Evolutionary conservation across 2,888 invertebrate species (phyloP).

Genomic region (Mechanitis mazaeus): DNA sequence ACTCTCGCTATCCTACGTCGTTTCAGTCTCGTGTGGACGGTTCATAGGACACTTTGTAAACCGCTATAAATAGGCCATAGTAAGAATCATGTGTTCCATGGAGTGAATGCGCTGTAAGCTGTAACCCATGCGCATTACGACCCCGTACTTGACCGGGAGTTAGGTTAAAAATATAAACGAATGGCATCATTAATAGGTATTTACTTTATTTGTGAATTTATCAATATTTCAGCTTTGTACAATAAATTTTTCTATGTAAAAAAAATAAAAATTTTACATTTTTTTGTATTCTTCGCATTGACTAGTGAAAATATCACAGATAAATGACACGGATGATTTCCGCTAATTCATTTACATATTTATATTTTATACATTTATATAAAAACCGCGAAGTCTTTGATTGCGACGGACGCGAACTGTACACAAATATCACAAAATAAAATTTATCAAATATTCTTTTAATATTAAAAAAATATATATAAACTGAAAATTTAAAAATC

Average conservation of each 20-base stretch:
- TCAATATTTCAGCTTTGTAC: slow-evolving; percentile 55
- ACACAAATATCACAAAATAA: slow-evolving; percentile 66
- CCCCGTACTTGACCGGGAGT: too few relatives aligned
- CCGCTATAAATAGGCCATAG: slow-evolving; percentile 34
- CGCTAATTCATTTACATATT: slow-evolving; percentile 18
- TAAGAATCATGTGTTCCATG: slow-evolving; percentile 30
- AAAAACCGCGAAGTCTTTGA: slow-evolving; percentile 61
- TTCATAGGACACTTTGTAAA: slow-evolving; percentile 33
- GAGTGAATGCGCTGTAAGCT: slow-evolving; percentile 19
- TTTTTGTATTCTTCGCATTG: slow-evolving; percentile 48
- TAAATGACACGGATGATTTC: slow-evolving; percentile 46
- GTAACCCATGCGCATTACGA: slow-evolving; percentile 9
- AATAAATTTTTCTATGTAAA: slow-evolving; percentile 63
- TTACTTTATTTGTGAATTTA: slow-evolving; percentile 70
- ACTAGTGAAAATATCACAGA: slow-evolving; percentile 62
- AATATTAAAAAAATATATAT: slow-evolving; percentile 35
- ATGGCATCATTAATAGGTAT: slow-evolving; percentile 34
- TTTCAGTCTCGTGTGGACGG: slow-evolving; percentile 43
- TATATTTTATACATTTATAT: slow-evolving; percentile 28
- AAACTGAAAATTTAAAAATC: slow-evolving; percentile 55
- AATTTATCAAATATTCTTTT: slow-evolving; percentile 53
- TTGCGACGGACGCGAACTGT: slow-evolving; percentile 54
- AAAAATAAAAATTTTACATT: slow-evolving; percentile 54
- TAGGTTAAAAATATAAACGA: slow-evolving; percentile 35
- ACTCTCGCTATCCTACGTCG: slow-evolving; percentile 58